These are phyloP conservation scores for Celastrina argiolus DNA, from an alignment of 2,888 invertebrate genomes.

Conservation along the genomic window DNA sequence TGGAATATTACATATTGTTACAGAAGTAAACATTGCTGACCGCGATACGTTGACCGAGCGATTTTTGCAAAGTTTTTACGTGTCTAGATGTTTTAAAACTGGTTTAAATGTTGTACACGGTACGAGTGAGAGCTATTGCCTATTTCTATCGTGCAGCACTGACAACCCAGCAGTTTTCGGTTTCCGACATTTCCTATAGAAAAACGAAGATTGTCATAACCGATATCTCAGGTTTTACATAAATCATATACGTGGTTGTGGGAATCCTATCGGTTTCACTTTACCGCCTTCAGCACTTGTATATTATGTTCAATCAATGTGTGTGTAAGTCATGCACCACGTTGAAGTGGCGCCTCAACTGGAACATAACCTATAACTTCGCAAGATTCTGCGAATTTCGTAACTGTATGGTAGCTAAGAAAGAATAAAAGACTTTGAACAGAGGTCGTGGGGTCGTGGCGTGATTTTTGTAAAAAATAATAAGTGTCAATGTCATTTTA, in stretches of 20 bases:
- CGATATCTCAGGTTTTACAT: too few relatives aligned
- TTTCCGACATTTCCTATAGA: too few relatives aligned
- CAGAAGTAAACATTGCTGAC: not conserved
- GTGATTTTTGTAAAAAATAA: not conserved
- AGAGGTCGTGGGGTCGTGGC: not conserved
- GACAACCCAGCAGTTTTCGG: too few relatives aligned
- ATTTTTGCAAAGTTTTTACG: not conserved
- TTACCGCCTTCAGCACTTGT: too few relatives aligned
- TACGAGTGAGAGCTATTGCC: too few relatives aligned
- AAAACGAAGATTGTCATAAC: too few relatives aligned
- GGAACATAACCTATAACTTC: not conserved
- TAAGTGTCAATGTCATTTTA: not conserved
- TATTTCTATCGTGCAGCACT: too few relatives aligned
- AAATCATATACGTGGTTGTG: too few relatives aligned
- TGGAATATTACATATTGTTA: constrained; percentile 7
- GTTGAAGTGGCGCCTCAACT: not conserved
- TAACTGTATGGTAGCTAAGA: not conserved
- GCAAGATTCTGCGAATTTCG: not conserved
- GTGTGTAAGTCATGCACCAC: not conserved
- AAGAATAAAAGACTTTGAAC: constrained; percentile 3
- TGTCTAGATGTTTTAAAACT: not conserved
- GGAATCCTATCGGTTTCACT: too few relatives aligned
- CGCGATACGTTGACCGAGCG: not conserved
- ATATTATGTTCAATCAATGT: too few relatives aligned
- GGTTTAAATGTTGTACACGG: too few relatives aligned